A percentile compares a stretch with the other conserved stretches of the same genome.
Conservation (phyloP, 2,888 invertebrate species). For the Harmothoe impar region DNA sequence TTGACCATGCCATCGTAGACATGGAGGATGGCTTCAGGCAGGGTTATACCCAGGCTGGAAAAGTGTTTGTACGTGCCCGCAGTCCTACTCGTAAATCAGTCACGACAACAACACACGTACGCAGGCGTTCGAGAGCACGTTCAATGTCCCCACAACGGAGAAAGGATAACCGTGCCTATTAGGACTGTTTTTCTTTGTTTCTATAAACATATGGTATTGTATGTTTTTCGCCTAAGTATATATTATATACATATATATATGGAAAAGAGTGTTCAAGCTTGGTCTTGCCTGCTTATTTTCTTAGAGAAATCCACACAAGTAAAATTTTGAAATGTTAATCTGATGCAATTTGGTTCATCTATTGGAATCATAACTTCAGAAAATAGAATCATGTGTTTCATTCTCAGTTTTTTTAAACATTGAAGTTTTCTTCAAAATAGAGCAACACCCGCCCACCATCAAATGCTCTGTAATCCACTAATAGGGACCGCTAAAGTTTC, state of each 20-base stretch:
- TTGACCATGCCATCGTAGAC: slow-evolving; percentile 80
- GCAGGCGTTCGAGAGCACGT: slow-evolving; percentile 71
- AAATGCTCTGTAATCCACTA: no score
- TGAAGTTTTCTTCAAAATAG: no score
- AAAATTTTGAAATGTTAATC: no score
- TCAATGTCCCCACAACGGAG: slow-evolving; percentile 78
- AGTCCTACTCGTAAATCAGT: slow-evolving; percentile 72
- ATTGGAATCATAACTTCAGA: no score
- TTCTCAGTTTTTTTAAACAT: no score
- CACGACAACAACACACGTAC: slow-evolving; percentile 71
- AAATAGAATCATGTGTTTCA: no score
- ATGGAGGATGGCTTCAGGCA: slow-evolving; percentile 79
- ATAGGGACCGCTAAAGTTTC: no score
- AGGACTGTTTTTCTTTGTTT: slow-evolving; percentile 28
- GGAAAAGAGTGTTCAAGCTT: slow-evolving; percentile 22
- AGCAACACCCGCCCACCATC: no score
- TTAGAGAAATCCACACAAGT: no score
- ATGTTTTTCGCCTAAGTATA: background rate
- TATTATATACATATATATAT: slow-evolving; percentile 9
- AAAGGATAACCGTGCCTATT: slow-evolving; percentile 77
- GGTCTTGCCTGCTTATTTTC: background rate
- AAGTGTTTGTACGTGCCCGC: slow-evolving; percentile 68
- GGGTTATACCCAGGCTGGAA: slow-evolving; percentile 75
- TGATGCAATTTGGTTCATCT: no score
- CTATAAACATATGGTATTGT: background rate